A percentile compares a stretch with the other conserved stretches of the same genome.
phyloP scores from a whole-genome alignment of 1,140 invertebrate genomes.

The Manduca sexta region DNA sequence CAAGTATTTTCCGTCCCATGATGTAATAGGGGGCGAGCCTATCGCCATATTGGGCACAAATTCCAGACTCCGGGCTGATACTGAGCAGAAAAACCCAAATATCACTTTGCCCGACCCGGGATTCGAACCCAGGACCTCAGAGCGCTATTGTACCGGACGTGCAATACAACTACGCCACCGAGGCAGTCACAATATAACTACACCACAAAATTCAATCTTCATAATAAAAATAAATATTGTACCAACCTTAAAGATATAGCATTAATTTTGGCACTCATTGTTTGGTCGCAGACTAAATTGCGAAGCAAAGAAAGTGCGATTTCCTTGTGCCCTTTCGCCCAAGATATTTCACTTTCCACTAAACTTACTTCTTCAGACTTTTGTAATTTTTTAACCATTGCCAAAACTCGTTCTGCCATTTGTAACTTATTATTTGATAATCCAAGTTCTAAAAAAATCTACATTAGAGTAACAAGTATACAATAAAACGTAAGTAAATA shows the following conservation, averaged over 20 bases:
- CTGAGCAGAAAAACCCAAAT: too few relatives aligned
- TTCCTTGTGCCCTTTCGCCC: slow-evolving; percentile 58
- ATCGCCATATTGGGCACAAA: too few relatives aligned
- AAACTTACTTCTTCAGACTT: slow-evolving; percentile 33
- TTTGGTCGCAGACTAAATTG: slow-evolving; percentile 27
- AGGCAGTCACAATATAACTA: too few relatives aligned
- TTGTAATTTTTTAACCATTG: slow-evolving; percentile 36
- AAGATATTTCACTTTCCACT: slow-evolving; percentile 53
- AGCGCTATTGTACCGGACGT: too few relatives aligned
- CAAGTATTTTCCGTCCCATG: too few relatives aligned
- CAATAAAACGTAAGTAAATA: background rate
- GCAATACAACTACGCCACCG: too few relatives aligned
- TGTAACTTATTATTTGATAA: slow-evolving; percentile 46
- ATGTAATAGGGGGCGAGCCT: too few relatives aligned
- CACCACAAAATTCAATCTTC: too few relatives aligned
- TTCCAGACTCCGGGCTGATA: too few relatives aligned
- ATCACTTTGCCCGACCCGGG: too few relatives aligned
- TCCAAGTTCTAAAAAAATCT: slow-evolving; percentile 33
- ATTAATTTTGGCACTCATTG: slow-evolving; percentile 23
- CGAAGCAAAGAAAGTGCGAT: slow-evolving; percentile 51
- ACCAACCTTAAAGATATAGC: slow-evolving; percentile 48
- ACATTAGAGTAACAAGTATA: background rate
- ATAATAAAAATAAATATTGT: background rate
- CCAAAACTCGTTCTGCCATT: slow-evolving; percentile 49
- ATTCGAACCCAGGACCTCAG: too few relatives aligned